These are phyloP conservation scores for Cercocebus atys DNA, from an alignment of 2,113 vertebrate species.

Conservation along the genomic window DNA sequence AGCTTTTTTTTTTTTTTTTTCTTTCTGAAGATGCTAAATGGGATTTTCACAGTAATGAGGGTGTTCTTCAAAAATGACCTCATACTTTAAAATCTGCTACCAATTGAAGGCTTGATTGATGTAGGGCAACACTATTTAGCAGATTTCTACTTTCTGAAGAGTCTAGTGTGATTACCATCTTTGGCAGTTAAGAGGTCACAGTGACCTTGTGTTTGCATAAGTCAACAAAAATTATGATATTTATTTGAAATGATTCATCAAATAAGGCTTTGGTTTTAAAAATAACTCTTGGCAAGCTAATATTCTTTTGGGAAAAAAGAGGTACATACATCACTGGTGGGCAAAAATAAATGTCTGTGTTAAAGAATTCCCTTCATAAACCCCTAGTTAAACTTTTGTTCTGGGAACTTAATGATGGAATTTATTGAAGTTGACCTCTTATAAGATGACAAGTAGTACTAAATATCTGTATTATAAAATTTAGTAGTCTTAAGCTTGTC, in stretches of 20 bases:
- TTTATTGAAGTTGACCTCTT: not conserved
- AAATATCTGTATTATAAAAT: not conserved
- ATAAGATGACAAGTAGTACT: not conserved
- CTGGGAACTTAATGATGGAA: not conserved
- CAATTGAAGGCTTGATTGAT: constrained; percentile 55
- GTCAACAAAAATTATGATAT: not conserved
- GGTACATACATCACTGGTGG: not conserved
- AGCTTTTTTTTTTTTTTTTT: not conserved
- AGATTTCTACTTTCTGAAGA: constrained; percentile 35
- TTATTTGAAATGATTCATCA: constrained; percentile 39
- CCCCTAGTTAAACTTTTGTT: not conserved
- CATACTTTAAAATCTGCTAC: constrained; percentile 46
- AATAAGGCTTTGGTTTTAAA: constrained; percentile 28
- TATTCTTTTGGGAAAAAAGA: not conserved
- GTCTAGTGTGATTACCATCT: not conserved
- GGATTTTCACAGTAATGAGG: constrained; percentile 51
- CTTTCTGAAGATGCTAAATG: not conserved
- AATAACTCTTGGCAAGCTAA: not conserved
- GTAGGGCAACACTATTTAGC: constrained; percentile 28
- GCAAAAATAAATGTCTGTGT: not conserved
- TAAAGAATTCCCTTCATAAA: not conserved
- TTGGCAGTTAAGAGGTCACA: not conserved
- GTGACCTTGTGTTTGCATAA: not conserved
- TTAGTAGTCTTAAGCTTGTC: not conserved
- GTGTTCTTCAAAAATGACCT: constrained; percentile 54